phyloP scores from a whole-genome alignment of 1,140 invertebrate species.

The Zelostemma sp. region DNA sequence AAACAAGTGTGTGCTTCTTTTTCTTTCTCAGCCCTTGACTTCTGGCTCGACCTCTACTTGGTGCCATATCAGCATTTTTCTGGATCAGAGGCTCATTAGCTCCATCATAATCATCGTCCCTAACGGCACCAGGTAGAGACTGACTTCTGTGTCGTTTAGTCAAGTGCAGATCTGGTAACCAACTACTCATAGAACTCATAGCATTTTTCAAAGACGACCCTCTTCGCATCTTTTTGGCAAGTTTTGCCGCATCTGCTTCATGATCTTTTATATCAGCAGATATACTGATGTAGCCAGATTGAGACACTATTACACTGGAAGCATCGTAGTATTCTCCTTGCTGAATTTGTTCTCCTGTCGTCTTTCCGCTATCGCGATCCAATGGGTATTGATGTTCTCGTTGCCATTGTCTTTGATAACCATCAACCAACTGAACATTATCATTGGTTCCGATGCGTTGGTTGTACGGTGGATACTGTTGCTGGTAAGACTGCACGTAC shows the following conservation, averaged over 20 bases:
- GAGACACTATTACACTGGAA: constrained; percentile 80
- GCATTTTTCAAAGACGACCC: constrained; percentile 82
- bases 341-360: constrained; percentile 68
- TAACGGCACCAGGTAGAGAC: constrained; percentile 81
- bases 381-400: constrained; percentile 62
- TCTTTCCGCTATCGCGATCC: constrained; percentile 49
- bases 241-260: constrained; percentile 70
- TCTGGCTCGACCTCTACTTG: constrained; percentile 51
- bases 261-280: constrained; percentile 76
- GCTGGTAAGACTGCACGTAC: constrained; percentile 61
- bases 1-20: constrained; percentile 83
- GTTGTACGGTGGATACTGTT: constrained; percentile 61
- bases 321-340: constrained; percentile 59
- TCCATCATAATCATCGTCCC: constrained; percentile 72
- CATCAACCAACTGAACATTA: constrained; percentile 56
- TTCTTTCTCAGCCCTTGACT: constrained; percentile 72
- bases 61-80: constrained; percentile 46
- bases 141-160: constrained; percentile 83
- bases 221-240: constrained; percentile 77
- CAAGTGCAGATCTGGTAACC: constrained; percentile 85
- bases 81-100: constrained; percentile 53
- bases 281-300: constrained; percentile 86
- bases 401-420: constrained; percentile 62
- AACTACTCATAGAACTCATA: constrained; percentile 83
- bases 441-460: constrained; percentile 53